Base-by-base conservation (phyloP, 2,888 invertebrate genomes). In the Andrena minutula region DNA sequence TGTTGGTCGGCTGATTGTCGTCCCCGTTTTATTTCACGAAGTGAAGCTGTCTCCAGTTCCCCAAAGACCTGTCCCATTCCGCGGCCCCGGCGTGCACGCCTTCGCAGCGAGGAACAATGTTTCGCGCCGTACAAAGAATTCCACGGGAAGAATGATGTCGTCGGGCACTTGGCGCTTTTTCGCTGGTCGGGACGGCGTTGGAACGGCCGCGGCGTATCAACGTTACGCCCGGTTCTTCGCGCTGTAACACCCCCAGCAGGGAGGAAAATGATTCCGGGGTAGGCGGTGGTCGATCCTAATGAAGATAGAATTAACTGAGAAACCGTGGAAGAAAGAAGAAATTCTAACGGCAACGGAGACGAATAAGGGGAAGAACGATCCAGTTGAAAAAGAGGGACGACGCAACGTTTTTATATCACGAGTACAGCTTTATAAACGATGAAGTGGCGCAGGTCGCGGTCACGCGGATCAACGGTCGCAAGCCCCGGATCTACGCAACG, bases 371-470 rank as follows among this genome's bases (percentile, higher is more conserved):
- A 69, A 16, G 12, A 64, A 56, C 47, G 69, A 63, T n/a, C n/a
- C 35, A 12, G n/a, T 20, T 20, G 23, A 16, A 47, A 23, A 28
- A 8, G 16, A 20, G 10, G 32, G 69, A 35, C 5, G 69, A 35
- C 63, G 28, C 65, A 71, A 78, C 70, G 78, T 79, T 79, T 79
- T 79, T 71, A 41, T 16, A 64, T 79, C 78, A 30, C 51, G n/a
- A 64, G 60, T 65, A 30, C 60, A 69, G 23, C 49, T 65, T 16
- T 26, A 23, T 47, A 41, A n/a, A 61, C 68, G 61, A 68, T 63
- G 76, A 30, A 47, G 68, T 32, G 30, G n/a, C 41, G 10, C 35
- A 26, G 49, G 26, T 30, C 32, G 23, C 1, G 30, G 7, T 2
- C 30, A 12, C 47, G 35, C 23, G 35, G 68, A 76, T 69, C 56